A percentile compares a stretch with the other conserved stretches of the same genome.
Conservation (phyloP, 2,888 invertebrate genomes). For the Caenorhabditis wallacei region DNA sequence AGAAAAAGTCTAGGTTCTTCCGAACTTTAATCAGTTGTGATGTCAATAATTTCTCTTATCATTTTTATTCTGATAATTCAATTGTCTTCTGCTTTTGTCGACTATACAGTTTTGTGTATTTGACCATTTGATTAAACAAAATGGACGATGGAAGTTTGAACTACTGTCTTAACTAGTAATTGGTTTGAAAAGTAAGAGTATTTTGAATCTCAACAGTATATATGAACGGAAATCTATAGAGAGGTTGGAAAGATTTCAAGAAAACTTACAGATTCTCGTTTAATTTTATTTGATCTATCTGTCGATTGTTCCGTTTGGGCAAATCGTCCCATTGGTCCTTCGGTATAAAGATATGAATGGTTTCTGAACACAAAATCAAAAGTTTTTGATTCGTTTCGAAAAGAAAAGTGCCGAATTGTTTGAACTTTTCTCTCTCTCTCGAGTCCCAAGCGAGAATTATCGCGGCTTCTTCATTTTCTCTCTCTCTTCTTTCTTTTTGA, state of each 20-base stretch:
- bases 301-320: slow-evolving; percentile 22
- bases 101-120: slow-evolving; percentile 24
- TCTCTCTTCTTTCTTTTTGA: slow-evolving; percentile 3
- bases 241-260: background rate
- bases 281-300: slow-evolving; percentile 2
- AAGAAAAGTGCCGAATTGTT: slow-evolving; percentile 31
- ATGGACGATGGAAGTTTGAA: background rate
- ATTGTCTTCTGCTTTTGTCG: slow-evolving; percentile 18
- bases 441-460: slow-evolving; percentile 55
- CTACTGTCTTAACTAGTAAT: too few species aligned
- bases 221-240: too few species aligned
- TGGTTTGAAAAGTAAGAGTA: too few species aligned
- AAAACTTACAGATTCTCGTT: slow-evolving; percentile 49
- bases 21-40: slow-evolving; percentile 28
- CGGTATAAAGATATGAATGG: slow-evolving; percentile 57
- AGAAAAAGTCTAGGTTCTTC: background rate
- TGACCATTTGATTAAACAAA: background rate
- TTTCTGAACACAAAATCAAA: slow-evolving; percentile 58
- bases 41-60: slow-evolving; percentile 45
- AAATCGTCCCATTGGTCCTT: slow-evolving; percentile 58
- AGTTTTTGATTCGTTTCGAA: slow-evolving; percentile 24
- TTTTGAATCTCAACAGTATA: too few species aligned
- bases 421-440: slow-evolving; percentile 38
- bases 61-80: slow-evolving; percentile 39
- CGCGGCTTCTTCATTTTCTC: slow-evolving; percentile 39